Base-by-base conservation (phyloP, 2,797 vertebrate genomes). In the Poecilia wingei region DNA sequence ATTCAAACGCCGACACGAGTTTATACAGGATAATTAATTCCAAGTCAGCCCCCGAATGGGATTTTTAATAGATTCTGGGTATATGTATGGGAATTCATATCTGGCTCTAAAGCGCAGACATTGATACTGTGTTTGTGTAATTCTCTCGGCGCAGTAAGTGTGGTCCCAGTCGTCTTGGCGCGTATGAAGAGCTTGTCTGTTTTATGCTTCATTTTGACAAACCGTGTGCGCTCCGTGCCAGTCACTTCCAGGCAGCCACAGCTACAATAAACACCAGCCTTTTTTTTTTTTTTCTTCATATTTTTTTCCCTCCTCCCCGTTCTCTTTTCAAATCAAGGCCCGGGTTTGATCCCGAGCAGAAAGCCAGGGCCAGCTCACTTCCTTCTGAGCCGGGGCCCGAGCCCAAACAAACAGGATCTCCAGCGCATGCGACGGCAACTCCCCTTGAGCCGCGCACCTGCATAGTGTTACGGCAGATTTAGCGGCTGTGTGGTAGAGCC, bases 301-400 rank as follows among this genome's bases (percentile, higher is more conserved):
- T 59, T n/a, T 31, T 36, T 53, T 6, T n/a, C 9, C 12, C 18
- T 4, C 49, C 18, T 2, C 59, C 51, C 72, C 82, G 20, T 75
- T 75, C 64, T 28, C 45, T 73, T 53, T 73, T 51, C 73, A 84
- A 88, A 91, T 95, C 91, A 4, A 82, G 85, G 86, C 85, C 85
- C 89, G 86, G 89, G 95, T 95, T 96, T 97, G 97, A 98, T 96
- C 93, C 91, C 95, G 88, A 96, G 96, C 97, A 98, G 97, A 96
- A 93, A 93, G 92, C 85, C 36, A 47, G 41, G 90, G 90, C 93
- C 93, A 90, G 91, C 94, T 95, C 95, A 95, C 96, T 96, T 97
- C 96, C 94, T 94, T 93, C 90, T 88, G 92, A 94, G 95, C 89
- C 84, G 91, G 90, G 96, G 94, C 93, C 94, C 2, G 90, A 96